Evolutionary conservation across 2,113 vertebrate species (phyloP).

Genomic region (Oriolus oriolus): DNA sequence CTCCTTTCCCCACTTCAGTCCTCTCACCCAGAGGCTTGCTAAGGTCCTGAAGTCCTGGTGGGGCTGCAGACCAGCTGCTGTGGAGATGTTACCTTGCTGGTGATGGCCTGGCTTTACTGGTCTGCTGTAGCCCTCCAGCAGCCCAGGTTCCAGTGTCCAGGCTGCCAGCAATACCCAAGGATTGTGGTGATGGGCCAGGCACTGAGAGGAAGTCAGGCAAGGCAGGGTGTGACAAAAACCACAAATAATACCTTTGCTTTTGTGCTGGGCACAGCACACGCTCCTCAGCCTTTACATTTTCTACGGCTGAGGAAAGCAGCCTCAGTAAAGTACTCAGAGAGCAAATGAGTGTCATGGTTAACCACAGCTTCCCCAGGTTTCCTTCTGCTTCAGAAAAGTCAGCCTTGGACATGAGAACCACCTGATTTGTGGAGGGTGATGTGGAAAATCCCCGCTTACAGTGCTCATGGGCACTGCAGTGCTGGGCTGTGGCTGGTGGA

Average conservation of each 20-base stretch:
- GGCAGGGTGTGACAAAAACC: not conserved
- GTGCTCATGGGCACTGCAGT: not conserved
- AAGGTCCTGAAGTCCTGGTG: not conserved
- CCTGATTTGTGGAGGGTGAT: not conserved
- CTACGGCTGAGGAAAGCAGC: not conserved
- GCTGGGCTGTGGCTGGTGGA: not conserved
- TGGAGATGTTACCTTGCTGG: not conserved
- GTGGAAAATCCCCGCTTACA: not conserved
- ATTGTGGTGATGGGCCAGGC: not conserved
- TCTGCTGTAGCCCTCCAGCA: not conserved
- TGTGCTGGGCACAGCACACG: not conserved
- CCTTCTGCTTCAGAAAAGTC: not conserved
- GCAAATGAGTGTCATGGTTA: not conserved
- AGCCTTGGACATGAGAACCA: not conserved
- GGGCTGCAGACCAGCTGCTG: not conserved
- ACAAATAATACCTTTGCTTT: not conserved
- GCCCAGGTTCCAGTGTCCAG: not conserved
- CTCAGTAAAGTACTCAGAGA: not conserved
- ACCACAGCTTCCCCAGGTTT: not conserved
- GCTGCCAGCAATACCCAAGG: not conserved
- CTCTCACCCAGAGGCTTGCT: accelerated
- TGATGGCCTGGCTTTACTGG: not conserved
- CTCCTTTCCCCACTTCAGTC: not conserved
- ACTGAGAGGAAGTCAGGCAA: not conserved
- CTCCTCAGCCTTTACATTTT: not conserved